These are phyloP conservation scores for Halocaridina rubra DNA, from an alignment of 2,888 invertebrate species.

Conservation along the genomic window DNA sequence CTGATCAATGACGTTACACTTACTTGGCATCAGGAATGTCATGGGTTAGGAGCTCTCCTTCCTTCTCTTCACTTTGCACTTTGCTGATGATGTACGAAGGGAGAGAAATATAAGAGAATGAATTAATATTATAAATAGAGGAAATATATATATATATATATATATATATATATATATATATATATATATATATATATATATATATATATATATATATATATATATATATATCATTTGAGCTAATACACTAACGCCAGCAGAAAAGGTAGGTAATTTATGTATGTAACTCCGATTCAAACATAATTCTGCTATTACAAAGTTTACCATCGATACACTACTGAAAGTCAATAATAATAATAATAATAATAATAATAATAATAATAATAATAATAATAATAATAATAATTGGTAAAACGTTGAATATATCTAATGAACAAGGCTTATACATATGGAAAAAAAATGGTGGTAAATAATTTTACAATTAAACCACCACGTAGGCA, in stretches of 20 bases:
- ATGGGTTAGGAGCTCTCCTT: constrained; percentile 35
- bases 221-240: neutral
- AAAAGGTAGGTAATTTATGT: no score
- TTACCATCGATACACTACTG: no score
- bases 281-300: no score
- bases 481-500: no score
- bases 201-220: neutral
- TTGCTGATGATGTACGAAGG: constrained; percentile 13
- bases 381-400: neutral
- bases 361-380: neutral
- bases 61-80: constrained; percentile 54
- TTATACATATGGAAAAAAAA: no score
- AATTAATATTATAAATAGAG: neutral
- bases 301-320: no score
- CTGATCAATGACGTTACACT: no score
- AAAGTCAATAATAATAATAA: neutral
- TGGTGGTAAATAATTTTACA: no score
- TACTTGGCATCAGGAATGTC: constrained; percentile 55
- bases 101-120: neutral
- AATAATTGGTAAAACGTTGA: no score
- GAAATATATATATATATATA: neutral
- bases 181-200: neutral
- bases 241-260: no score
- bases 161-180: neutral
- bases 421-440: no score